phyloP scores from a whole-genome alignment of 2,113 vertebrate species.

The Cryptotis parvus region DNA sequence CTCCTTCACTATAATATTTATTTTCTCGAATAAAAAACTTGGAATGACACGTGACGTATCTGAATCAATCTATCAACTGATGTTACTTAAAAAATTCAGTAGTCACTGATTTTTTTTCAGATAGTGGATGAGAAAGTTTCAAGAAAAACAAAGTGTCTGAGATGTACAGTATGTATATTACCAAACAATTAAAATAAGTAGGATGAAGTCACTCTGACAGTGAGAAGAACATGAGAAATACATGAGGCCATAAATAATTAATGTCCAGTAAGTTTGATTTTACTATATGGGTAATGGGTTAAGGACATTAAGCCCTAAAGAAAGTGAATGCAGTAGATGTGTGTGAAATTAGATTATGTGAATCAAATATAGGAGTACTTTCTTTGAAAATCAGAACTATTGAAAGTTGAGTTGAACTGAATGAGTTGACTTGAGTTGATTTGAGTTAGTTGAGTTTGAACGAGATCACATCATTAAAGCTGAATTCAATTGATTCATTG shows the following conservation, averaged over 20 bases:
- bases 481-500: neutral
- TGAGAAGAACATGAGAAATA: neutral
- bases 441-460: too few relatives aligned
- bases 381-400: neutral
- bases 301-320: neutral
- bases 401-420: too few relatives aligned
- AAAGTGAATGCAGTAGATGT: neutral
- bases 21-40: neutral
- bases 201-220: neutral
- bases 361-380: slow-evolving; percentile 37
- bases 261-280: neutral
- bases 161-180: neutral
- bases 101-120: neutral
- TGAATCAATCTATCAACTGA: too few relatives aligned
- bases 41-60: neutral
- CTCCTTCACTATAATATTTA: neutral
- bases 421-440: too few relatives aligned
- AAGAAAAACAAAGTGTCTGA: slow-evolving; percentile 11
- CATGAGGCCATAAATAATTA: neutral
- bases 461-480: slow-evolving; percentile 27
- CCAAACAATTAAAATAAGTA: neutral
- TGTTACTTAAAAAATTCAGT: neutral
- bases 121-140: neutral
- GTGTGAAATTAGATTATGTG: slow-evolving; percentile 39
- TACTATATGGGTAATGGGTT: neutral